Evolutionary conservation across 2,113 vertebrate species (phyloP).

Genomic region (Antidorcas marsupialis): DNA sequence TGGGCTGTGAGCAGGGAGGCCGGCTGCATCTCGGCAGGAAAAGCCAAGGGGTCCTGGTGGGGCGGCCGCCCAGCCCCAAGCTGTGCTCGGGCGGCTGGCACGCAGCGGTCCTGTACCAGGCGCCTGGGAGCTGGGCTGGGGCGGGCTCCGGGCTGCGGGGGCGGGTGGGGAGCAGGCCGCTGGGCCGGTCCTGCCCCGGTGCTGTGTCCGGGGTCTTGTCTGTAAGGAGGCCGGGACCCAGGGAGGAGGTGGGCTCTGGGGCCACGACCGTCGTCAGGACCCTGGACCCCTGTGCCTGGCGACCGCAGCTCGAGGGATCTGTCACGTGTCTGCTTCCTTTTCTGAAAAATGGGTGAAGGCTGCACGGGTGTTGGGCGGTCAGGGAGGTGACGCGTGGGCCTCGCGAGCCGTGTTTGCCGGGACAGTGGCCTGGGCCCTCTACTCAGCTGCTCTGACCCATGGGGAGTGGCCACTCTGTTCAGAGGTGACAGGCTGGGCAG

Average conservation of each 20-base stretch:
- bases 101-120: neutral
- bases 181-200: neutral
- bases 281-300: neutral
- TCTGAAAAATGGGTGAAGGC: neutral
- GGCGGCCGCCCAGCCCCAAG: neutral
- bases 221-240: neutral
- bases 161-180: neutral
- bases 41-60: neutral
- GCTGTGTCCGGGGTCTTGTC: neutral
- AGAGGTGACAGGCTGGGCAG: neutral
- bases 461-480: neutral
- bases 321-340: neutral
- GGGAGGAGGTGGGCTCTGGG: neutral
- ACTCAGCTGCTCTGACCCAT: neutral
- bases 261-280: accelerated
- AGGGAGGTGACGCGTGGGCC: accelerated
- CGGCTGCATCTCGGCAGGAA: neutral
- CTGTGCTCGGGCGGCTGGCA: neutral
- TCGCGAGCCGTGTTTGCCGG: neutral
- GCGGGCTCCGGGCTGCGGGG: neutral
- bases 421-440: neutral
- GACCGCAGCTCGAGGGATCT: neutral
- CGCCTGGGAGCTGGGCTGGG: neutral
- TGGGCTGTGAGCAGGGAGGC: neutral
- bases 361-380: accelerated